These are phyloP conservation scores for Sebastes kiyomatsui DNA, from an alignment of 2,797 vertebrate genomes.

Conservation along the genomic window DNA sequence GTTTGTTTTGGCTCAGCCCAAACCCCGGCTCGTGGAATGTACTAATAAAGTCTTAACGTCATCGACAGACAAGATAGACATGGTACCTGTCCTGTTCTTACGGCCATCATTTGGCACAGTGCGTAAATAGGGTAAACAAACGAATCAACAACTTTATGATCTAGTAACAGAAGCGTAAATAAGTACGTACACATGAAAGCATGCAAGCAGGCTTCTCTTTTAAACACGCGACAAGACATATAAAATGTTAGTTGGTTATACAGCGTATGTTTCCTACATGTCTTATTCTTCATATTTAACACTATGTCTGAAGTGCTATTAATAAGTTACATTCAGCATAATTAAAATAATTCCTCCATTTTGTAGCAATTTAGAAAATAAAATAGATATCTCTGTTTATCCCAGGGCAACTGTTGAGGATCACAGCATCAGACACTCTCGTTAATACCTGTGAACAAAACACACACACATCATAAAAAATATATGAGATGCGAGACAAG, in stretches of 20 bases:
- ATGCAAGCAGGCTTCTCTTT: conserved; percentile 69
- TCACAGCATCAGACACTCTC: conserved; percentile 42
- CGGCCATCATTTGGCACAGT: conserved; percentile 75
- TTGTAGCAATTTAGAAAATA: conserved; percentile 81
- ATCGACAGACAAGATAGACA: conserved; percentile 28
- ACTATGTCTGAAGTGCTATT: conserved; percentile 65
- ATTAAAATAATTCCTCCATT: conserved; percentile 81
- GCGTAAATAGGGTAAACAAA: conserved; percentile 62
- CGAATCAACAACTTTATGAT: conserved; percentile 54
- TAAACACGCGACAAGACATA: conserved; percentile 60
- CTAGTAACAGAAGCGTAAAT: conserved; percentile 58
- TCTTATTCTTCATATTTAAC: conserved; percentile 51
- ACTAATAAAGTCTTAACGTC: conserved; percentile 37
- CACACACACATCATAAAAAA: conserved; percentile 3
- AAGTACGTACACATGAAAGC: conserved; percentile 58
- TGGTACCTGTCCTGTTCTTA: conserved; percentile 38
- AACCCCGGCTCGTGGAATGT: conserved; percentile 57
- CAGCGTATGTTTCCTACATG: conserved; percentile 41
- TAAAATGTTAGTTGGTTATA: conserved; percentile 72
- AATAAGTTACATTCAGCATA: conserved; percentile 81
- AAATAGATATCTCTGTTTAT: conserved; percentile 81
- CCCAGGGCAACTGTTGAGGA: conserved; percentile 64
- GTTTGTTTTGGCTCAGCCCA: conserved; percentile 44
- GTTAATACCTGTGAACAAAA: conserved; percentile 80
- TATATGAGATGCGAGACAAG: neutral